These are phyloP conservation scores for Salpingus planirostris DNA, from an alignment of 2,888 invertebrate genomes.

Conservation along the genomic window DNA sequence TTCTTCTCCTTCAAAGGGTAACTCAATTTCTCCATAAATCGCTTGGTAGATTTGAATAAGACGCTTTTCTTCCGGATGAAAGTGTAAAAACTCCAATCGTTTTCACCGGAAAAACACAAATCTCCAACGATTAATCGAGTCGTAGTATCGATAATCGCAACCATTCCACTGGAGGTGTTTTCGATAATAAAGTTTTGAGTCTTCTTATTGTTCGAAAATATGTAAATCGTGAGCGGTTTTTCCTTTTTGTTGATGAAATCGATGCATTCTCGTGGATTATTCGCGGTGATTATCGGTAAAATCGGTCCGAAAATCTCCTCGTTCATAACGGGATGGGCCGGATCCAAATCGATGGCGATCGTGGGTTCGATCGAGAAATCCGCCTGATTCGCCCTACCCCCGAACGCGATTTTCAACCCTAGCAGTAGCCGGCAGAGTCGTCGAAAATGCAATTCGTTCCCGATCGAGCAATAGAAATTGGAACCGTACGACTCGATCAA, in stretches of 20 bases:
- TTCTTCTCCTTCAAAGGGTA: no score
- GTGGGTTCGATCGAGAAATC: no score
- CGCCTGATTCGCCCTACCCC: no score
- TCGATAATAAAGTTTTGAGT: slow-evolving; percentile 54
- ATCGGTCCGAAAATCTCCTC: slow-evolving; percentile 98
- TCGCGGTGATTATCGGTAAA: slow-evolving; percentile 78
- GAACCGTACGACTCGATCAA: no score
- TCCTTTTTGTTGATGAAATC: slow-evolving; percentile 82
- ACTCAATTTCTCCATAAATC: no score
- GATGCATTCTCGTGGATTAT: slow-evolving; percentile 81
- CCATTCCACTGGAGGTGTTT: slow-evolving; percentile 72
- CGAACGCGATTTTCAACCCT: no score
- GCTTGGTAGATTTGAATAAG: slow-evolving; percentile 59
- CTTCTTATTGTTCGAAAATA: slow-evolving; percentile 61
- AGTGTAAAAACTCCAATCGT: slow-evolving; percentile 87
- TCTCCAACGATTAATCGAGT: slow-evolving; percentile 89
- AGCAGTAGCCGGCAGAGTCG: no score
- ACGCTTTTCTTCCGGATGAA: slow-evolving; percentile 89
- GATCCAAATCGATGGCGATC: slow-evolving; percentile 64
- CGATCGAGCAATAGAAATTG: no score
- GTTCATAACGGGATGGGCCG: slow-evolving; percentile 70
- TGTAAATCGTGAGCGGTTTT: slow-evolving; percentile 83
- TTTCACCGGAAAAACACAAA: no score
- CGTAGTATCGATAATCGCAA: slow-evolving; percentile 77
- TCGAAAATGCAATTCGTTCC: no score